A percentile compares a stretch with the other conserved stretches of the same genome.
Evolutionary conservation across 2,888 invertebrate species (phyloP).

Genomic region (Subacronicta megacephala): DNA sequence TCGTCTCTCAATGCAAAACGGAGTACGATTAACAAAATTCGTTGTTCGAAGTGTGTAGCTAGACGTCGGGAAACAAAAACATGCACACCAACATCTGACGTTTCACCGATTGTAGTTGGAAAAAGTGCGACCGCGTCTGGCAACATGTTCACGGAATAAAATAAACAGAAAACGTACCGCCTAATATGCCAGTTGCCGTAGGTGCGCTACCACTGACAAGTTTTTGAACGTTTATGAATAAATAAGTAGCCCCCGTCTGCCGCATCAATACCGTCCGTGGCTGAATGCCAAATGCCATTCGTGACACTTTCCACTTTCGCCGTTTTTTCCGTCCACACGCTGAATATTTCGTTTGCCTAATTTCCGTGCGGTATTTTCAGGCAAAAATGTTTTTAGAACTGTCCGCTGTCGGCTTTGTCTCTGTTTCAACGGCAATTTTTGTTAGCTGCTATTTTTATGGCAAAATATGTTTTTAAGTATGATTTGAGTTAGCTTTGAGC

Average conservation of each 20-base stretch:
- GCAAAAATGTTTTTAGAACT: slow-evolving; percentile 30
- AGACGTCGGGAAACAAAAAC: slow-evolving; percentile 53
- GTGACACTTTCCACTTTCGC: slow-evolving; percentile 87
- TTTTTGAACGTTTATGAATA: slow-evolving; percentile 89
- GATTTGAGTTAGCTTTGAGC: slow-evolving; percentile 10
- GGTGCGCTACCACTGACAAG: slow-evolving; percentile 71
- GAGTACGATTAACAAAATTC: slow-evolving; percentile 41
- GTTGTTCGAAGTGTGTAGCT: slow-evolving; percentile 52
- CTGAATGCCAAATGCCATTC: slow-evolving; percentile 86
- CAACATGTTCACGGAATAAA: slow-evolving; percentile 70
- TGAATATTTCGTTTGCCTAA: slow-evolving; percentile 79
- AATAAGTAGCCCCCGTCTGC: slow-evolving; percentile 84
- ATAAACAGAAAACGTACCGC: slow-evolving; percentile 71
- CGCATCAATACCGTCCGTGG: slow-evolving; percentile 83
- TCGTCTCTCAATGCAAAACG: slow-evolving; percentile 26
- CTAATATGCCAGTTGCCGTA: slow-evolving; percentile 65
- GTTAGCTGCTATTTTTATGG: slow-evolving; percentile 24
- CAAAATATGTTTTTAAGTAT: slow-evolving; percentile 18
- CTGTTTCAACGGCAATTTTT: slow-evolving; percentile 12
- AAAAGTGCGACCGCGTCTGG: slow-evolving; percentile 60
- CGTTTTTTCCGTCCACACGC: slow-evolving; percentile 71
- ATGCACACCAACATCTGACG: slow-evolving; percentile 47
- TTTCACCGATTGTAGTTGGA: slow-evolving; percentile 58
- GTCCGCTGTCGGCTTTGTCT: slow-evolving; percentile 11
- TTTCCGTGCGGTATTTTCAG: slow-evolving; percentile 62